Evolutionary conservation across 2,113 vertebrate species (phyloP), one percentile per base, ranked within the genome.

Genomic region (Lipophrys pholis): DNA sequence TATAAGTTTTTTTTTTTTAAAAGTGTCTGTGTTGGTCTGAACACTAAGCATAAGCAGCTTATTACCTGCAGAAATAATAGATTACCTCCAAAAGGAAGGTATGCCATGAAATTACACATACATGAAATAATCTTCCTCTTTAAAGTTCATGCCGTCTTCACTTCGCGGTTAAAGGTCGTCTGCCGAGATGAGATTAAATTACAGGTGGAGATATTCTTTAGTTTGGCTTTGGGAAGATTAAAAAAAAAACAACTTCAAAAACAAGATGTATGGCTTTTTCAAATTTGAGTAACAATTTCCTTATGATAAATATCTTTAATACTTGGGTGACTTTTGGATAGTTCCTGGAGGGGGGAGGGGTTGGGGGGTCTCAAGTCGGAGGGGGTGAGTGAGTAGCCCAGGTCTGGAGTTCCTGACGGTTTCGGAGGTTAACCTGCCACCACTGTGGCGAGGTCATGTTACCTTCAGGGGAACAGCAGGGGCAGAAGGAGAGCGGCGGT

Each of bases 381-480:
- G 21, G 21, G 21, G 21, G 21, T 30, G 21, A 30, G 21, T 30
- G 21, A 30, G 21, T 21, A 70, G 59, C 67, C 84, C 76, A 14
- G 78, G 65, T 87, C 79, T 62, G 84, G 53, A 70, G 80, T 69
- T 89, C 88, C 93, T 69, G 82, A 80, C 3, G 64, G 80, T 30
- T 76, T 79, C 82, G 93, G 91, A 80, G 5, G 35, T 85, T 81
- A 94, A 93, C 92, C 90, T 81, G 87, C 90, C 90, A 94, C 84
- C 84, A 85, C 85, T 80, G 83, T 88, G 84, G 89, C 82, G 36
- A 91, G 87, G 91, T 95, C 96, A 97, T 95, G 11, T 99, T 99
- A 99, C 98, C 98, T 99, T 98, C 95, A 79, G 96, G 95, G 95
- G 95, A 94, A 95, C 97, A 99, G 97, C 98, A 99, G 94, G 95